These are phyloP conservation scores for Mormyrus iriodes DNA, from an alignment of 2,113 vertebrate species.

Conservation along the genomic window DNA sequence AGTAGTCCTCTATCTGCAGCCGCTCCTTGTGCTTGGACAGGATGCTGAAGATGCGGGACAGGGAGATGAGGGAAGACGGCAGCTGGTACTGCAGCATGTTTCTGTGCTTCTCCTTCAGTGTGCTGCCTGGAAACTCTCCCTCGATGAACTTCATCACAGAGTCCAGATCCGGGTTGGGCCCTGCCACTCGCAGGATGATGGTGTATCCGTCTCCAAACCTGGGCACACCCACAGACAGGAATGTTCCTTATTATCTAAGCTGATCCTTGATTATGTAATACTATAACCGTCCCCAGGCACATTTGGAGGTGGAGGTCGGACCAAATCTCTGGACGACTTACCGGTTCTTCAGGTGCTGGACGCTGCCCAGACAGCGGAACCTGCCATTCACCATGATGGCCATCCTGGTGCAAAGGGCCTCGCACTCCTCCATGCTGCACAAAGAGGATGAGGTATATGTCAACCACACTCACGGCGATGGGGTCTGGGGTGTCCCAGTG, in stretches of 20 bases:
- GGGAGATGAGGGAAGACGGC: slow-evolving; percentile 76
- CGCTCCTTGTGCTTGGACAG: slow-evolving; percentile 82
- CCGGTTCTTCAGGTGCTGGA: slow-evolving; percentile 97
- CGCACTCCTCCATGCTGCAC: slow-evolving; percentile 95
- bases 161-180: slow-evolving; percentile 75
- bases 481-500: neutral
- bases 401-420: slow-evolving; percentile 94
- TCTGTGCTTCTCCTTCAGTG: slow-evolving; percentile 87
- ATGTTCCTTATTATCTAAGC: neutral
- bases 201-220: slow-evolving; percentile 98
- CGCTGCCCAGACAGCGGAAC: slow-evolving; percentile 92
- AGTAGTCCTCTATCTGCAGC: slow-evolving; percentile 93
- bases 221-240: slow-evolving; percentile 1
- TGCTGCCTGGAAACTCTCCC: slow-evolving; percentile 81
- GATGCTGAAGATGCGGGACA: slow-evolving; percentile 88
- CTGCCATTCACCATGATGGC: slow-evolving; percentile 97
- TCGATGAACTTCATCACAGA: slow-evolving; percentile 91
- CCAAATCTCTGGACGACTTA: slow-evolving; percentile 34
- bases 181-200: slow-evolving; percentile 84
- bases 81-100: slow-evolving; percentile 98
- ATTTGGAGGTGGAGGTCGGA: neutral
- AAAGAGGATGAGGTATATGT: slow-evolving; percentile 7
- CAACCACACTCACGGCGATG: neutral
- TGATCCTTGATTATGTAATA: neutral
- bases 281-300: neutral